These are phyloP conservation scores for Carcharodon carcharias DNA, from an alignment of 2,797 vertebrate species.

Conservation along the genomic window DNA sequence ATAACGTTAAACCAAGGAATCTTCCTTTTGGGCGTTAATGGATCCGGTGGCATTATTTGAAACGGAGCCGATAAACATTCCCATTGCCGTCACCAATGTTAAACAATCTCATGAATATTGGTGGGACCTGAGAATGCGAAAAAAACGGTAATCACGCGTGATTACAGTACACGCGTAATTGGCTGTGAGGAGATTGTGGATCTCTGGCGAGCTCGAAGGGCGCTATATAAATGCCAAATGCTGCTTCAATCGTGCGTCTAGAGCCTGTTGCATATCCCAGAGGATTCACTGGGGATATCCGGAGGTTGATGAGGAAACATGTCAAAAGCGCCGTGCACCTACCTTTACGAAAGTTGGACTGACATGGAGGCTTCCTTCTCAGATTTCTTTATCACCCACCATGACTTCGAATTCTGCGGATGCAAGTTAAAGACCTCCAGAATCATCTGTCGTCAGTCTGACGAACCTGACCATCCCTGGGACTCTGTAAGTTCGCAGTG, in stretches of 20 bases:
- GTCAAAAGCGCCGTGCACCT: neutral
- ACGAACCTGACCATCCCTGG: neutral
- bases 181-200: neutral
- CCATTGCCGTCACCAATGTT: too few relatives aligned
- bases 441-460: neutral
- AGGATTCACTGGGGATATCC: neutral
- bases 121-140: neutral
- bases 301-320: neutral
- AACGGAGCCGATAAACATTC: too few relatives aligned
- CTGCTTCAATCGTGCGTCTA: neutral
- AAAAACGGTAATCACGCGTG: too few relatives aligned
- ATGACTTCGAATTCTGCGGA: neutral
- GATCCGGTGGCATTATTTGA: too few relatives aligned
- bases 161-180: neutral
- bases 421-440: neutral
- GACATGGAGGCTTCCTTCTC: neutral
- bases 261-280: neutral
- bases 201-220: neutral
- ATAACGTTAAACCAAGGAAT: too few relatives aligned
- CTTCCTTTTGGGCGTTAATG: too few relatives aligned
- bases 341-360: neutral
- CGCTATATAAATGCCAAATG: neutral
- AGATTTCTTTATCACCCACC: neutral
- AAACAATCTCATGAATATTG: neutral
- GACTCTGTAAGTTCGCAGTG: neutral